phyloP scores from a whole-genome alignment of 2,113 vertebrate species.

The Pluvianellus socialis region DNA sequence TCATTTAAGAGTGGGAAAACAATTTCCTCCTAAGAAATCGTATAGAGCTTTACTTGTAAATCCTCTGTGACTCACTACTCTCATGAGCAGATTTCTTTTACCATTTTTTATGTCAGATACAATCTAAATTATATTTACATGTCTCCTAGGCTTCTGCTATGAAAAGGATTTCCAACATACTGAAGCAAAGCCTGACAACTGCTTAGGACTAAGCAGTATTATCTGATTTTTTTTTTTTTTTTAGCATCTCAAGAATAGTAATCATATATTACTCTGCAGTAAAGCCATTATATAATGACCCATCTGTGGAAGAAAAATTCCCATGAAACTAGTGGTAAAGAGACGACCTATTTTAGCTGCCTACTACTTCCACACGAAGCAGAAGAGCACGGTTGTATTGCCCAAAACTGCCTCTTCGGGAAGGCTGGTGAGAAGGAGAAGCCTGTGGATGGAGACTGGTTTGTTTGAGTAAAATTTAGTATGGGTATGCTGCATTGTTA shows the following conservation, averaged over 20 bases:
- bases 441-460: neutral
- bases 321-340: neutral
- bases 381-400: neutral
- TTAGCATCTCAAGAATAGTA: neutral
- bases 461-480: neutral
- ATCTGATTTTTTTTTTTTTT: neutral
- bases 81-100: neutral
- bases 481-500: neutral
- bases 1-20: neutral
- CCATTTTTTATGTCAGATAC: neutral
- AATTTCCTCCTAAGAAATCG: neutral
- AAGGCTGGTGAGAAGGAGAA: neutral
- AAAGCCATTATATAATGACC: constrained; percentile 12
- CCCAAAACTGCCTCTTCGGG: neutral
- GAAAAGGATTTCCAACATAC: constrained; percentile 6
- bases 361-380: neutral
- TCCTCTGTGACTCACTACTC: neutral
- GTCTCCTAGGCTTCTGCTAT: neutral
- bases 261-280: neutral
- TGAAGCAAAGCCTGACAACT: neutral
- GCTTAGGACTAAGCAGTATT: constrained; percentile 4
- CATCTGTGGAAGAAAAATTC: neutral
- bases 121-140: neutral
- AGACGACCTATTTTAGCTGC: neutral
- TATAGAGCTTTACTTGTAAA: neutral